Evolutionary conservation across 2,113 vertebrate species (phyloP), one percentile per base, ranked within the genome.

Genomic region (Dasyornis broadbenti): DNA sequence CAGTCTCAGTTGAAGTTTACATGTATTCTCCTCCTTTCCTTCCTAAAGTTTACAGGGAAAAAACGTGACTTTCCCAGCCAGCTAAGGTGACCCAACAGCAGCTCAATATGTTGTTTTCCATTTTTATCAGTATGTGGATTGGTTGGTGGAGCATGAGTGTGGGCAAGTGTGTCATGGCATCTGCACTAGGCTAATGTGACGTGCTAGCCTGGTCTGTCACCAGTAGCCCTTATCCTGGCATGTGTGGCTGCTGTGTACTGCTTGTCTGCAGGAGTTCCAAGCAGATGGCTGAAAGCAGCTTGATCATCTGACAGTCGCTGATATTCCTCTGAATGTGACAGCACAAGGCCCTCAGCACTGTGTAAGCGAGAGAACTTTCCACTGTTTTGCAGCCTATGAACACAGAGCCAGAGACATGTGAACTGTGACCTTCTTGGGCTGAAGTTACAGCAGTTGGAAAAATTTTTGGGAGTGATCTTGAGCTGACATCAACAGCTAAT

Each of bases 1-100:
- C 31, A 40, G 52, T 87, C 52, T 85, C 37, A 27, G 71, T 24
- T 90, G 11, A 85, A 90, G 94, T 92, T 90, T 94, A 89, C 54
- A 21, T 40, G 40, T 78, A 7, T 89, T 80, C 8, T 76, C 10
- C 5, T 90, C 30, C n/a, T 92, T 80, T 10, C 11, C 11, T 33
- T 65, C 13, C 13, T 56, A 3, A 77, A 86, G 70, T 91, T 93
- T 90, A 80, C 54, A 65, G 35, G 11, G 14, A 28, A 73, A 78
- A 94, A 65, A 21, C 30, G 76, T 82, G 39, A 63, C 17, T 83
- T 63, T 20, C 26, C 60, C 65, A 37, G 71, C 42, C 45, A 76
- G 78, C 59, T 73, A 45, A 73, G 57, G 65, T 75, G 35, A 73
- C 42, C 16, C 70, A 73, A 52, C 11, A 91, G 44, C 37, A 84